These are phyloP conservation scores for Cebus imitator DNA, from an alignment of 2,113 vertebrate genomes.

Conservation along the genomic window DNA sequence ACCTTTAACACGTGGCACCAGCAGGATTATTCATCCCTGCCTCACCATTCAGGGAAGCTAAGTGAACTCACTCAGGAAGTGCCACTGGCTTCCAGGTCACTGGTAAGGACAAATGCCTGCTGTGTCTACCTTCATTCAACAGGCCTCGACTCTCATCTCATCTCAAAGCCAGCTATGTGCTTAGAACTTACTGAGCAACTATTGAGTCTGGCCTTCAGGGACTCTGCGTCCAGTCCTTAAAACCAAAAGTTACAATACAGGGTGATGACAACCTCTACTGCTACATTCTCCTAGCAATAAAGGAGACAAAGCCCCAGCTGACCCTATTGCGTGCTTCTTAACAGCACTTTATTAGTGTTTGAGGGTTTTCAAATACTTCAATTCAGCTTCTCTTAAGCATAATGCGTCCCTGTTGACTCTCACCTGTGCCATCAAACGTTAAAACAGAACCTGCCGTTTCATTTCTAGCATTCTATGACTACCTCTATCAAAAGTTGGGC, in stretches of 20 bases:
- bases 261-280: background rate
- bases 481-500: background rate
- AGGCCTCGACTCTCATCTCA: background rate
- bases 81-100: background rate
- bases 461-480: background rate
- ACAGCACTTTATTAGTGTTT: background rate
- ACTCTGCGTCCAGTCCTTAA: background rate
- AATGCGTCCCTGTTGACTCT: background rate
- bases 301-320: background rate
- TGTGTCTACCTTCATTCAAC: background rate
- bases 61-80: constrained; percentile 46
- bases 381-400: constrained; percentile 23
- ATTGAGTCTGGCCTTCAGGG: background rate
- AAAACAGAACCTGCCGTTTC: background rate
- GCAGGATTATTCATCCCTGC: background rate
- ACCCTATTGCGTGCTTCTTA: background rate
- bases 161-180: background rate
- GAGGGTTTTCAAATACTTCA: constrained; percentile 6
- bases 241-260: background rate
- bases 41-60: background rate
- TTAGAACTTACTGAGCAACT: background rate
- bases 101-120: background rate
- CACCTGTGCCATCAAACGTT: background rate
- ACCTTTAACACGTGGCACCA: background rate
- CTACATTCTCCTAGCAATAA: background rate